Conservation (phyloP, 2,113 vertebrate genomes). For the Bos indicus region DNA sequence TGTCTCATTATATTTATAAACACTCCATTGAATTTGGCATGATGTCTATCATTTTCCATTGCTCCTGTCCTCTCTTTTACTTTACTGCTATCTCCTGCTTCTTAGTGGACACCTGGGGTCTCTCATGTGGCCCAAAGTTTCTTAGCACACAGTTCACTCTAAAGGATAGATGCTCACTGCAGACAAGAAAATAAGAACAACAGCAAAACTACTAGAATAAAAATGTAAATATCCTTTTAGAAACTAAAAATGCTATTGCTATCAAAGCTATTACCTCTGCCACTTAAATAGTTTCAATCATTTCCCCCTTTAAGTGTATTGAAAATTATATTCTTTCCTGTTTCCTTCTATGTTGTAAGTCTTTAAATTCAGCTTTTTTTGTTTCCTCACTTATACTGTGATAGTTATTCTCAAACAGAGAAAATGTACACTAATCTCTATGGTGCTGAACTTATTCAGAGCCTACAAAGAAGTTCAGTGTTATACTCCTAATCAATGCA, state of each 20-base stretch:
- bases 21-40: not conserved
- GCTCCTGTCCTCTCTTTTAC: not conserved
- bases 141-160: not conserved
- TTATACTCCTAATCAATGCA: not conserved
- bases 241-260: not conserved
- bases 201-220: not conserved
- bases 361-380: not conserved
- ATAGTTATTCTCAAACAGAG: not conserved
- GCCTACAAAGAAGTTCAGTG: not conserved
- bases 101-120: not conserved
- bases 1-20: not conserved
- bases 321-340: not conserved
- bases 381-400: not conserved
- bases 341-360: fast-evolving
- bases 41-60: not conserved
- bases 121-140: not conserved
- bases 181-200: not conserved
- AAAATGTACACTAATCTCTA: not conserved
- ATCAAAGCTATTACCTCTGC: not conserved
- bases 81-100: not conserved
- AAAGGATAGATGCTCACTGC: not conserved
- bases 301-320: not conserved
- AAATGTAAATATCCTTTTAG: not conserved
- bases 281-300: not conserved
- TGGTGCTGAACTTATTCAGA: not conserved